Evolutionary conservation across 2,888 invertebrate species (phyloP), one percentile per base, ranked within the genome.

Genomic region (Sipunculus nudus): DNA sequence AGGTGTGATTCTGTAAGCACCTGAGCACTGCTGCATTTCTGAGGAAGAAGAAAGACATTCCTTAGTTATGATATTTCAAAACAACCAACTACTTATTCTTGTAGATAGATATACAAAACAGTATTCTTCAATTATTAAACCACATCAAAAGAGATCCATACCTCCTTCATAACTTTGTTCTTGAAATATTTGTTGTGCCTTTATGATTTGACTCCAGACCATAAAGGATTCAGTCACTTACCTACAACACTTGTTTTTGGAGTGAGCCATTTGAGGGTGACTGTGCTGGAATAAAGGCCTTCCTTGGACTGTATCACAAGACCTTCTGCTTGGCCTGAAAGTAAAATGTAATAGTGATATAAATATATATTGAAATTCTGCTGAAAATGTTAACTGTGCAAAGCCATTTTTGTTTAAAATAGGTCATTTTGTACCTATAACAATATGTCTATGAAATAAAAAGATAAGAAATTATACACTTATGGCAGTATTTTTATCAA

Each of bases 191-290:
- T n/a, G n/a, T n/a, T n/a, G n/a, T n/a, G n/a, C n/a, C n/a, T n/a
- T n/a, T n/a, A n/a, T n/a, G n/a, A n/a, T n/a, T n/a, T n/a, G n/a
- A n/a, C n/a, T n/a, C n/a, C n/a, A n/a, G n/a, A n/a, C n/a, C n/a
- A n/a, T n/a, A n/a, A n/a, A n/a, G n/a, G n/a, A n/a, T 28, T 28
- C 28, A 55, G n/a, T n/a, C n/a, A 63, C 73, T 72, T 66, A 82
- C 84, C 82, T 25, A 81, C 77, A 29, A 79, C 73, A 67, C 75
- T 83, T 2, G 82, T 78, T n/a, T 96, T 82, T 0, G 97, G 97
- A 0, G 97, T 96, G 84, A 96, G 96, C 98, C 98, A 99, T 68
- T 96, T 94, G 2, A 98, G 87, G 0, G 94, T 94, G 0, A 94
- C 90, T 0, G 93, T 93, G 76, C 91, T 90, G 75, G 92, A 92